Percentiles rank a stretch among this genome's conserved stretches.
These are phyloP conservation scores for Chiloscyllium plagiosum DNA, from an alignment of 2,113 vertebrate genomes.

Conservation along the genomic window DNA sequence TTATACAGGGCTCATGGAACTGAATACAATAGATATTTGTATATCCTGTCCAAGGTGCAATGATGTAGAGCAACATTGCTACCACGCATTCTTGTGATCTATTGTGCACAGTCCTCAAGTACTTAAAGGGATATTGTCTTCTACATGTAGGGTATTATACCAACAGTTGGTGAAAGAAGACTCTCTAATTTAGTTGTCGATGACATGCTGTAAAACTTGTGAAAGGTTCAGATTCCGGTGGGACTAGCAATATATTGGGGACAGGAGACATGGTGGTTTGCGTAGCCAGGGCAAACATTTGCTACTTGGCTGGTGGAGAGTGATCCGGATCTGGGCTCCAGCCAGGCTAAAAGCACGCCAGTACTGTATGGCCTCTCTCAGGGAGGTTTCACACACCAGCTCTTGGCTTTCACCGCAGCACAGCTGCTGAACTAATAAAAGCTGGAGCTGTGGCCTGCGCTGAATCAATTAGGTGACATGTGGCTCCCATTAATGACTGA, in stretches of 20 bases:
- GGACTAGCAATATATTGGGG: not conserved
- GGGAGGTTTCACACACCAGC: not conserved
- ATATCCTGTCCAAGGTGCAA: not conserved
- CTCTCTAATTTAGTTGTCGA: not conserved
- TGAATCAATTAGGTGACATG: slow-evolving; percentile 23
- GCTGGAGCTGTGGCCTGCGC: not conserved
- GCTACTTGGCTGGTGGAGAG: not conserved
- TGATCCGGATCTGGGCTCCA: too few relatives aligned
- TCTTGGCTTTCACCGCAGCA: not conserved
- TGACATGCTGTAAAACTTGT: not conserved
- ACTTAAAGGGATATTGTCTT: not conserved
- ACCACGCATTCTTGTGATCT: not conserved
- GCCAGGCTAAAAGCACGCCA: not conserved
- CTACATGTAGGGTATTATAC: not conserved
- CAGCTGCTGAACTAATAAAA: slow-evolving; percentile 3
- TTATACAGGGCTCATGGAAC: not conserved
- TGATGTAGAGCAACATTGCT: not conserved
- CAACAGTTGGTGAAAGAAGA: not conserved
- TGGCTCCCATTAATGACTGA: not conserved
- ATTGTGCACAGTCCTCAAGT: not conserved
- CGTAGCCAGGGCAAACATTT: not conserved
- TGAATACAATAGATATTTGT: not conserved
- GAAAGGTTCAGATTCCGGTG: not conserved
- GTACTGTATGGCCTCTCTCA: not conserved
- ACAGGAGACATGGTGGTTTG: not conserved